Evolutionary conservation across 2,797 vertebrate genomes (phyloP).

Genomic region (Oreochromis grahami): DNA sequence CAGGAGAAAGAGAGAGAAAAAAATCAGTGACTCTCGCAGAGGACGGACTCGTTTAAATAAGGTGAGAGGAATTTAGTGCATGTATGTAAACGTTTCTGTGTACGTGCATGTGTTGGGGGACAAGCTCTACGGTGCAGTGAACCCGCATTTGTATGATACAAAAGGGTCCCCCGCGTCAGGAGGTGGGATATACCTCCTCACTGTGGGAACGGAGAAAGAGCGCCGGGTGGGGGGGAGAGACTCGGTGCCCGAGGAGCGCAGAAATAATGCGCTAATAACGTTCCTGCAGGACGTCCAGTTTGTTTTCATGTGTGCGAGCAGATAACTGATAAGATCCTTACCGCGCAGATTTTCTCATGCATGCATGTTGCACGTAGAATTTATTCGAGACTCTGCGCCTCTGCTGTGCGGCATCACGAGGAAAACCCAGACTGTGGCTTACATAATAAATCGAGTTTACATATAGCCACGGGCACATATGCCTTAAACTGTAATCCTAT

Average conservation of each 20-base stretch:
- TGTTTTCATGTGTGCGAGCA: background rate
- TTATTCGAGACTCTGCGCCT: too few relatives aligned
- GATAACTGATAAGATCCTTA: background rate
- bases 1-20: background rate
- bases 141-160: constrained; percentile 46
- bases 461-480: background rate
- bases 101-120: background rate
- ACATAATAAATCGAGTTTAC: background rate
- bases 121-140: constrained; percentile 39
- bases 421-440: background rate
- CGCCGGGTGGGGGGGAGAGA: background rate
- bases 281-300: background rate
- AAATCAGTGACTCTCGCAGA: background rate
- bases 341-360: background rate
- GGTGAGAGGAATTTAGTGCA: constrained; percentile 17
- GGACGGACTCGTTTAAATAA: background rate
- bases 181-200: constrained; percentile 30
- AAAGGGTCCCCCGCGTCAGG: constrained; percentile 8
- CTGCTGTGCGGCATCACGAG: background rate
- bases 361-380: background rate
- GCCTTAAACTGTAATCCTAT: background rate
- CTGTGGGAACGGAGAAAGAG: background rate
- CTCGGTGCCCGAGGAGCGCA: background rate
- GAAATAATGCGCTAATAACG: background rate
- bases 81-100: background rate